Evolutionary conservation across 2,888 invertebrate genomes (phyloP).

Genomic region (Saturnia japonica): DNA sequence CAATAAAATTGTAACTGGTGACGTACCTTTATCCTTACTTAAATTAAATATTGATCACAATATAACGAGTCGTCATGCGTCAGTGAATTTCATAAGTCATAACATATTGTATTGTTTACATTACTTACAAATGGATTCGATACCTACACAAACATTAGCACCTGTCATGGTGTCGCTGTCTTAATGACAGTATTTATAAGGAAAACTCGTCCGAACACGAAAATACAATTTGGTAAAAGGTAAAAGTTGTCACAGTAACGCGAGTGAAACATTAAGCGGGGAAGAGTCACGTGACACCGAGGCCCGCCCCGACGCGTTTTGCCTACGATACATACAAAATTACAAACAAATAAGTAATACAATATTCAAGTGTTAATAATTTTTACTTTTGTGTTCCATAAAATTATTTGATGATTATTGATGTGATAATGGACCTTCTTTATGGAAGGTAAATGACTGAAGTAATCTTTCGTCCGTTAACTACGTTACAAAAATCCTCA

Average conservation of each 20-base stretch:
- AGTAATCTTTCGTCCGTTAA: no score
- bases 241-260: conserved; percentile 78
- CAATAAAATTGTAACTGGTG: background rate
- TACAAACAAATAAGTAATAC: conserved; percentile 58
- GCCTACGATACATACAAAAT: conserved; percentile 53
- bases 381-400: conserved; percentile 32
- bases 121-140: conserved; percentile 65
- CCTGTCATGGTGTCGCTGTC: conserved; percentile 74
- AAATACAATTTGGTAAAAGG: conserved; percentile 81
- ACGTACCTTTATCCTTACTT: background rate
- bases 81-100: conserved; percentile 57
- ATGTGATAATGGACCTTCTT: background rate
- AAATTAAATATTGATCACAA: conserved; percentile 40
- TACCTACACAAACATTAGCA: conserved; percentile 73
- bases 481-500: background rate
- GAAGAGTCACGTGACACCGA: conserved; percentile 49
- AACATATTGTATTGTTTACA: conserved; percentile 62
- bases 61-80: conserved; percentile 44
- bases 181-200: conserved; percentile 82
- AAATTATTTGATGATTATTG: conserved; percentile 2
- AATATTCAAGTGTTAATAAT: conserved; percentile 45
- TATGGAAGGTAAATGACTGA: conserved; percentile 2
- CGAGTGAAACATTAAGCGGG: conserved; percentile 75
- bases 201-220: conserved; percentile 79
- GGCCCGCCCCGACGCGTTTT: conserved; percentile 44